phyloP scores from a whole-genome alignment of 92 coral and sea anemone genomes.

The Porites lobata region DNA sequence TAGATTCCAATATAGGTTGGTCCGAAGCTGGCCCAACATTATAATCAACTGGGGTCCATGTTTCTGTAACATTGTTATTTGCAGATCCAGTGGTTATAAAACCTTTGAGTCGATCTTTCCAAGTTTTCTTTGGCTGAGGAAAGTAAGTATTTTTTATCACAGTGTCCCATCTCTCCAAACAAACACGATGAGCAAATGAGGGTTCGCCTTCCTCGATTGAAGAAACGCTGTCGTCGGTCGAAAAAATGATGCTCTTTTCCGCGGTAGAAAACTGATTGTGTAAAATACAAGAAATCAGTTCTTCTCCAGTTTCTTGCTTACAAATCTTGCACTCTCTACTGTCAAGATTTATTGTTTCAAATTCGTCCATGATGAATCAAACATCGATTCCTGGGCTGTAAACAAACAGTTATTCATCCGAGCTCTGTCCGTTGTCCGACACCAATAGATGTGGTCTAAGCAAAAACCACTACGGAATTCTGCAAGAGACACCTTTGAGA shows the following conservation, averaged over 20 bases:
- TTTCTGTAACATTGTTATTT: conserved; percentile 50
- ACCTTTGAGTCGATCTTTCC: conserved; percentile 81
- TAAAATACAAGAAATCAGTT: conserved; percentile 82
- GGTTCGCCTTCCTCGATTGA: conserved; percentile 28
- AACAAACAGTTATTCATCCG: not conserved
- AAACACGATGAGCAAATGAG: conserved; percentile 80
- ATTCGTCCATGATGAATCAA: conserved; percentile 70
- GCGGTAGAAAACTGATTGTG: conserved; percentile 77
- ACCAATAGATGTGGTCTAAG: too few relatives aligned
- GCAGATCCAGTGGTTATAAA: conserved; percentile 62
- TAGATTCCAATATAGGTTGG: not conserved
- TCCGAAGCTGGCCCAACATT: conserved; percentile 14
- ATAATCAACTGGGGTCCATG: conserved; percentile 55
- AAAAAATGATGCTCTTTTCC: not conserved
- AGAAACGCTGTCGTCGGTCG: conserved; percentile 2
- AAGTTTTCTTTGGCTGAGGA: conserved; percentile 83
- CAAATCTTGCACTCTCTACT: conserved; percentile 88
- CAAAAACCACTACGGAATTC: too few relatives aligned
- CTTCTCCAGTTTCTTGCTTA: conserved; percentile 92
- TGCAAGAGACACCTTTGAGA: too few relatives aligned
- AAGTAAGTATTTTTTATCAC: conserved; percentile 73
- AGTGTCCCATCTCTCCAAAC: conserved; percentile 87
- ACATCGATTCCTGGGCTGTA: not conserved
- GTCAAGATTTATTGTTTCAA: conserved; percentile 89
- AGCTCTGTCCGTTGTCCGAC: not conserved